Base-by-base conservation (phyloP, 2,113 vertebrate species). In the Sceloporus undulatus region DNA sequence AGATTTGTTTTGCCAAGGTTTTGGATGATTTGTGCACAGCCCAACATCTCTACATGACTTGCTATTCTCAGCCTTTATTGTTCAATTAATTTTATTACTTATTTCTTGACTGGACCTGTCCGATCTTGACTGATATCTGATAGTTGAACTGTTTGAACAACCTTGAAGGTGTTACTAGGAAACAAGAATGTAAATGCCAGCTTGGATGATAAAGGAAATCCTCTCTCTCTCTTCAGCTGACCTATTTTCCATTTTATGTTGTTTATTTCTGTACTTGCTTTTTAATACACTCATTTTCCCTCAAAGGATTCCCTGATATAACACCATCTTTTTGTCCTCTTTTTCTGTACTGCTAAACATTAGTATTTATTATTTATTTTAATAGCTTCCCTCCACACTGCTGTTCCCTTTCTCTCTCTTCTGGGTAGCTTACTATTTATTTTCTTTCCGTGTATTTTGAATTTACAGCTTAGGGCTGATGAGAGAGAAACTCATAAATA, bases 401-500 rank as follows among this genome's bases (percentile, higher is more conserved):
- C 23, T 8, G 16, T 40, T 73, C 52, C 27, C 79, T 84, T 79
- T 87, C 29, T 85, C 0, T 81, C 83, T 1, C 2, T 78, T 84
- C 77, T 59, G 70, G 21, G 8, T 40, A 65, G 34, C 71, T 56
- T 74, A 27, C 5, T 76, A 19, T 80, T 82, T 87, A 25, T 52
- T 85, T 54, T 82, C 25, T 74, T 81, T 89, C 68, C 65, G 71
- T 87, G 77, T 38, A 80, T 82, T 77, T 84, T 84, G 42, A 34
- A 84, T 77, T 85, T 74, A 82, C 34, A 75, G 56, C 42, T 89
- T 68, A n/a, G 19, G 25, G n/a, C 56, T 70, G n/a, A 85, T 70
- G 42, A 82, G 79, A 82, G 65, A 76, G 38, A 74, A 88, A 34
- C 82, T 85, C 82, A 85, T 89, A 82, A 85, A 85, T 85, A 85